Evolutionary conservation across 2,113 vertebrate genomes (phyloP), one percentile per base, ranked within the genome.

Genomic region (Merops nubicus): DNA sequence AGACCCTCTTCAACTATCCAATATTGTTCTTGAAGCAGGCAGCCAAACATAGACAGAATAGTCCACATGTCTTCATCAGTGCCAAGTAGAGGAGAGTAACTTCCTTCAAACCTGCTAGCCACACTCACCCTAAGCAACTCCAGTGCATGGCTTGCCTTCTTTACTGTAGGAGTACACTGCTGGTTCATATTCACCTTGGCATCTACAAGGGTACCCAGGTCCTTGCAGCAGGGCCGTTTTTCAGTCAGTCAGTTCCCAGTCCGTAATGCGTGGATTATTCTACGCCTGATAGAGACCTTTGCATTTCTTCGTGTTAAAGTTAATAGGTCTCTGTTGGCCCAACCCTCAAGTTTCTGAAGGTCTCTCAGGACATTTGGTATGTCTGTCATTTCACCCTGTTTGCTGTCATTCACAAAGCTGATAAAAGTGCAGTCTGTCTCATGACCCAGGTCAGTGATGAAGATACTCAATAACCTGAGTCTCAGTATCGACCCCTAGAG

Each of bases 91-190:
- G 29, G 11, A 50, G 19, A 50, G 5, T 22, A 67, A 38, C 28
- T n/a, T 81, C 29, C 20, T 64, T 56, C 45, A 42, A 74, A 70
- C 18, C 19, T 25, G n/a, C 11, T 17, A 33, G 11, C 29, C 29
- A 51, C 0, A 0, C 8, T 63, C 14, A 4, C 18, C 9, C n/a
- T 29, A 31, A 81, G 50, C 29, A 79, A 42, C 4, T 51, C 16
- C 5, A 38, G 25, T 25, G 33, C 2, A 0, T 60, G 9, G 19
- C 40, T 78, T 78, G 17, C 20, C 40, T n/a, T 45, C 28, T 31
- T 64, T 42, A 64, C 53, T 11, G 42, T 33, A 8, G 62, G 23
- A 67, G 47, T 69, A 42, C 4, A 8, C 40, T 47, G 15, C 6
- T 60, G 38, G 47, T 18, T 83, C 29, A 12, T 42, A 47, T 28